phyloP scores from a whole-genome alignment of 2,888 invertebrate genomes.

The Hirudinaria manillensis region DNA sequence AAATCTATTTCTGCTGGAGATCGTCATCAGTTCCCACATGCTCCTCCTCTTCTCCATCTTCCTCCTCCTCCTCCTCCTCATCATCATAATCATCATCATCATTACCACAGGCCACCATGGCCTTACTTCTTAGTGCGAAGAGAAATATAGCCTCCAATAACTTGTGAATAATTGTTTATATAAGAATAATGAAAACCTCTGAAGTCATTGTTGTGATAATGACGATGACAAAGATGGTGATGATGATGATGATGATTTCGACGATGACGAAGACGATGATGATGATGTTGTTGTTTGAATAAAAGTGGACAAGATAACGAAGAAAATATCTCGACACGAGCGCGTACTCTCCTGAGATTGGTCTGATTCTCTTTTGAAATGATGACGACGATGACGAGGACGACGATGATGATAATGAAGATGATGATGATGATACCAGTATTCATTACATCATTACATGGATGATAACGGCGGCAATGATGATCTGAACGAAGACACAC shows the following conservation, averaged over 20 bases:
- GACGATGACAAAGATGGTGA: slow-evolving; percentile 28
- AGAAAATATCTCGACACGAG: no score
- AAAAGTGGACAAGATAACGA: no score
- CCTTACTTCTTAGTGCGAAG: no score
- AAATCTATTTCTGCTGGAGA: no score
- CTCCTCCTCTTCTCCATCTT: no score
- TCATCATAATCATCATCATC: no score
- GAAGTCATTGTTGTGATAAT: slow-evolving; percentile 15
- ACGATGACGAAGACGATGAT: slow-evolving; percentile 25
- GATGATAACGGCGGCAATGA: neutral
- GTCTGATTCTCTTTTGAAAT: neutral
- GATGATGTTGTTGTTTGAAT: slow-evolving; percentile 10
- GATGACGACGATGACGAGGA: slow-evolving; percentile 21
- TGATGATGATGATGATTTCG: slow-evolving; percentile 25
- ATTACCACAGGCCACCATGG: no score
- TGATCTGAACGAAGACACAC: neutral
- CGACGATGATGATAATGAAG: neutral
- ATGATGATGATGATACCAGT: neutral
- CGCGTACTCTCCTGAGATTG: no score
- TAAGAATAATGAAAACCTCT: neutral
- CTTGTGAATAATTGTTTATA: no score
- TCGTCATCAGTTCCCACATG: no score
- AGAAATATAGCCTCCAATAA: no score
- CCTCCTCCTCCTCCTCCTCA: no score
- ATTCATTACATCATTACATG: neutral